Percentiles rank a stretch among this genome's conserved stretches.
These are phyloP conservation scores for Germaria angustata DNA, from an alignment of 2,888 invertebrate species.

Conservation along the genomic window DNA sequence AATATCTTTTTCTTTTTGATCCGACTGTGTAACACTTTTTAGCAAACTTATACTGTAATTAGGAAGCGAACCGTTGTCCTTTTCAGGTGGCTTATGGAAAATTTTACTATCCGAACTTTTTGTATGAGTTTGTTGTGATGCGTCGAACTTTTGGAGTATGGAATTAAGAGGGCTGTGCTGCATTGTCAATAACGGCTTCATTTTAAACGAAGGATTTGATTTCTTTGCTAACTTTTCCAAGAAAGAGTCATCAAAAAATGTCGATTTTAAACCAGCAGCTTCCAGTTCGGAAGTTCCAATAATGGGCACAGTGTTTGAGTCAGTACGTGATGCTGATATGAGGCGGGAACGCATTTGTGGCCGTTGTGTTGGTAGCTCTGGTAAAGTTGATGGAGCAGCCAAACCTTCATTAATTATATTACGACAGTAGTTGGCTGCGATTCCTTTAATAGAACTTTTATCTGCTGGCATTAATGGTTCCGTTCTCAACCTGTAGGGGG, in stretches of 20 bases:
- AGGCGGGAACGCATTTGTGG: conserved; percentile 77
- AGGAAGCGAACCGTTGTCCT: conserved; percentile 4
- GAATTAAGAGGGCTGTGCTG: conserved; percentile 73
- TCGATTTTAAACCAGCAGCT: conserved; percentile 69
- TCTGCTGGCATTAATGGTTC: conserved; percentile 51
- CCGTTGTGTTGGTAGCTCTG: conserved; percentile 77
- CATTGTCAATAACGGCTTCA: conserved; percentile 69
- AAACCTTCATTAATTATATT: conserved; percentile 72
- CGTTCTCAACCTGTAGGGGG: conserved; percentile 45
- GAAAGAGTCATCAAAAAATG: conserved; percentile 74
- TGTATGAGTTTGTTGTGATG: conserved; percentile 51
- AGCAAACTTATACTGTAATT: not conserved
- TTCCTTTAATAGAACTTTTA: conserved; percentile 45
- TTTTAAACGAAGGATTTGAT: conserved; percentile 71
- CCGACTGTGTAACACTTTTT: not conserved
- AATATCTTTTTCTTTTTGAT: conserved; percentile 25
- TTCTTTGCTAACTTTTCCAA: conserved; percentile 77
- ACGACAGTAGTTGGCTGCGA: conserved; percentile 47
- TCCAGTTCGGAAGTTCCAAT: conserved; percentile 70
- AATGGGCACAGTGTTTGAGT: conserved; percentile 62
- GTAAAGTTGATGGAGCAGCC: conserved; percentile 76
- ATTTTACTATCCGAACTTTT: conserved; percentile 18
- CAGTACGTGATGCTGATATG: conserved; percentile 68
- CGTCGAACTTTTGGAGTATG: conserved; percentile 76
- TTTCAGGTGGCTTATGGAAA: not conserved